These are phyloP conservation scores for Gymnosoma rotundatum DNA, from an alignment of 2,888 invertebrate species.

Conservation along the genomic window DNA sequence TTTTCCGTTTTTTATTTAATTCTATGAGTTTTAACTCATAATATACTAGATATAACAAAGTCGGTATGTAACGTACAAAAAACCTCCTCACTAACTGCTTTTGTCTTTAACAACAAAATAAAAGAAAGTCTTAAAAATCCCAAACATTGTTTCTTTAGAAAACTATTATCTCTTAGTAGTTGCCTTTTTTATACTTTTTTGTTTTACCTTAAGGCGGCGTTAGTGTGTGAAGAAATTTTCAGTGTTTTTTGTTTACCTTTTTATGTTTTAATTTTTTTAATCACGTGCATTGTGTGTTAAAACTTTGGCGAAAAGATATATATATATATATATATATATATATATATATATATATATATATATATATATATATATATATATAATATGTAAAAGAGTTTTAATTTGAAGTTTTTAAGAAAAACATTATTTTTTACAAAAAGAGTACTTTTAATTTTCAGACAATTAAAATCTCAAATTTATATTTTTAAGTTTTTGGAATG, in stretches of 20 bases:
- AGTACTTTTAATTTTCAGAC: too few species aligned
- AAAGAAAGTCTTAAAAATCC: slow-evolving; percentile 49
- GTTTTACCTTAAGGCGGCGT: slow-evolving; percentile 56
- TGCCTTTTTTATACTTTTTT: background rate
- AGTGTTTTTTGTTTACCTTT: slow-evolving; percentile 16
- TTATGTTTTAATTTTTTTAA: slow-evolving; percentile 54
- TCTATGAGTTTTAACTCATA: too few species aligned
- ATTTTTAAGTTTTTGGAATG: background rate
- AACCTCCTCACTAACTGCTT: slow-evolving; percentile 1
- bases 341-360: background rate
- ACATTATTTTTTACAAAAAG: background rate
- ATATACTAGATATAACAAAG: background rate
- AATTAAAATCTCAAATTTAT: too few species aligned
- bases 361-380: background rate
- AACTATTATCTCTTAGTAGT: slow-evolving; percentile 36
- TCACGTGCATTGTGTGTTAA: slow-evolving; percentile 59
- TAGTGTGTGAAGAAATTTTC: slow-evolving; percentile 57
- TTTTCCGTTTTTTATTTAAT: too few species aligned
- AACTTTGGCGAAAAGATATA: background rate
- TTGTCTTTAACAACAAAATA: slow-evolving; percentile 26
- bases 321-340: background rate
- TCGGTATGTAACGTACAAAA: slow-evolving; percentile 7
- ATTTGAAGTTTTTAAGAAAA: background rate
- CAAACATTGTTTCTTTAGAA: slow-evolving; percentile 44
- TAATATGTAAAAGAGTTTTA: too few species aligned